Base-by-base conservation (phyloP, 1,140 invertebrate species). In the Harlomillsia oculata region DNA sequence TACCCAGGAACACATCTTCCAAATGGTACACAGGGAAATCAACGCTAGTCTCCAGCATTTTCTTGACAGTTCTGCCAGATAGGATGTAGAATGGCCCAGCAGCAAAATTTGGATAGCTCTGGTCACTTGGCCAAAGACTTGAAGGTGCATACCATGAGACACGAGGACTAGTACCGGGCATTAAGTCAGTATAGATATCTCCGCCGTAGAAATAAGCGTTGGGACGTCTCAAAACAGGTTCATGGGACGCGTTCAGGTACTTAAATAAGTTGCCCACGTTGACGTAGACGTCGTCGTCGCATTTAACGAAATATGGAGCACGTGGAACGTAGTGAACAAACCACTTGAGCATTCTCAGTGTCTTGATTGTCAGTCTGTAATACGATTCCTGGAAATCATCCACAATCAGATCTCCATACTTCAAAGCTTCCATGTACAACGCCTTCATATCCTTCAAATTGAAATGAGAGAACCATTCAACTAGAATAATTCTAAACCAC, bases 1-100 rank as follows among this genome's bases (percentile, higher is more conserved):
- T 51, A 18, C 88, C 89, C 14, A 91, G 78, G 68, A 83, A 93
- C 30, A 92, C 82, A 67, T 92, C 89, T 69, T 93, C 89, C 18
- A 89, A 68, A 67, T 89, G 83, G 58, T 89, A 78, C 25, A 87
- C 72, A 6, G 80, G 78, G 6, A 80, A 83, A 39, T 72, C 69
- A 1, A 89, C 67, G 1, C 86, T 81, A 4, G 80, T 77, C 21
- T 78, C 68, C 67, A 85, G 89, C 6, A 92, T 72, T 56, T 76
- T 79, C 25, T 66, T 63, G 5, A 80, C 81, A 1, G 84, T 76
- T 66, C 81, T 78, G 5, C 77, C 69, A n/a, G 84, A 86, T 73
- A 91, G 79, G 0, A 85, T 78, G 72, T 91, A 92, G 2, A 81
- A 59, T 18, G 60, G 56, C 6, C 65, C 65, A 5, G 46, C 56